Conservation (phyloP, 23 tunicate genomes). For the Oikopleura dioica region DNA sequence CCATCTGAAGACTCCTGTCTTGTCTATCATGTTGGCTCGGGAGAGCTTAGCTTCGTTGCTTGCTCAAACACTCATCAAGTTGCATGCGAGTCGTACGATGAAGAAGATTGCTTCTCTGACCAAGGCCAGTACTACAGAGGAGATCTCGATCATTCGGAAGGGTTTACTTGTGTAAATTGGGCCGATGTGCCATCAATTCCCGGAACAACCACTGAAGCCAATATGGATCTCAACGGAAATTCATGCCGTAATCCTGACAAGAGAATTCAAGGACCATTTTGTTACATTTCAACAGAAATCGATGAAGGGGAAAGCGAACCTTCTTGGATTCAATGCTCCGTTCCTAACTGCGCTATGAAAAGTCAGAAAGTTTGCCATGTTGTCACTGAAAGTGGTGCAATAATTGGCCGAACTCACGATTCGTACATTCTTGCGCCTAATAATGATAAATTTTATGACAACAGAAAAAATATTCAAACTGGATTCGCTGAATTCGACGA, state of each 20-base stretch:
- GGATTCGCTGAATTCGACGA: too few species aligned
- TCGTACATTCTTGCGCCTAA: too few species aligned
- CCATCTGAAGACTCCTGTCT: neutral
- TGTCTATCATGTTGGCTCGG: neutral
- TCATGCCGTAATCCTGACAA: slow-evolving; percentile 1
- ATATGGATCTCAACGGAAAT: neutral
- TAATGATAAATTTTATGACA: too few species aligned
- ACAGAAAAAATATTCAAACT: too few species aligned
- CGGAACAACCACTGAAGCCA: neutral
- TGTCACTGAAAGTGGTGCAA: too few species aligned
- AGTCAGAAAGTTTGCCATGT: too few species aligned
- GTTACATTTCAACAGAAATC: neutral
- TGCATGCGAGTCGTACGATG: neutral
- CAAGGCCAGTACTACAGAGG: neutral
- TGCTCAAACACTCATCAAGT: neutral
- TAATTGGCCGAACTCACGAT: too few species aligned
- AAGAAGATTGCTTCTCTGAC: neutral
- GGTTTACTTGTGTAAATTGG: neutral
- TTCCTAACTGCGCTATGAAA: neutral
- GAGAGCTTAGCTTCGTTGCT: neutral
- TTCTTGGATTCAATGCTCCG: neutral
- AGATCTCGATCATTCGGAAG: neutral
- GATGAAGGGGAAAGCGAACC: neutral
- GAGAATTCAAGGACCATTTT: neutral
- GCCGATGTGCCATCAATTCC: neutral